Percentiles rank a stretch among this genome's conserved stretches.
Conservation (phyloP, 2,113 vertebrate genomes). For the Hystrix cristata region DNA sequence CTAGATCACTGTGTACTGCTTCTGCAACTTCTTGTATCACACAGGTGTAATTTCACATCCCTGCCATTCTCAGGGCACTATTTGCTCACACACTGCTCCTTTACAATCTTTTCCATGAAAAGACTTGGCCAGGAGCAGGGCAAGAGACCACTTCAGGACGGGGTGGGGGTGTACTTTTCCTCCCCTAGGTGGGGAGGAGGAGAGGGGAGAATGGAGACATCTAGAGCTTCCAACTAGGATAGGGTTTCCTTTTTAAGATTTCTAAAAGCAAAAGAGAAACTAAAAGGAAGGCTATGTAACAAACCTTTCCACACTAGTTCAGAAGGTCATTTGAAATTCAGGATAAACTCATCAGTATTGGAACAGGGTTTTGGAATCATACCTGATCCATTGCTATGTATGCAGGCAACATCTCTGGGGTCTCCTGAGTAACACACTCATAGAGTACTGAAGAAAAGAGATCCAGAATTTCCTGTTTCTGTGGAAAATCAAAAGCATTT, state of each 20-base stretch:
- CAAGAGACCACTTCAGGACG: neutral
- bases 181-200: neutral
- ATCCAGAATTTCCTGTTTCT: constrained; percentile 95
- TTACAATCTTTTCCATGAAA: neutral
- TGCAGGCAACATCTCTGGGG: constrained; percentile 97
- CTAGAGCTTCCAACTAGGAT: neutral
- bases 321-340: neutral
- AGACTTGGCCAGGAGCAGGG: neutral
- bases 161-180: neutral
- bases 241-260: neutral
- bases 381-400: constrained; percentile 99
- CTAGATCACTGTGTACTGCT: neutral
- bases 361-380: constrained; percentile 45
- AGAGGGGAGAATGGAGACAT: neutral
- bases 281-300: neutral
- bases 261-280: constrained; percentile 51
- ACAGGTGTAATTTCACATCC: neutral
- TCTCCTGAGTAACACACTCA: constrained; percentile 98
- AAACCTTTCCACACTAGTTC: neutral
- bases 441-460: constrained; percentile 97
- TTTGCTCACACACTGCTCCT: neutral
- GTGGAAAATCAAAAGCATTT: constrained; percentile 68
- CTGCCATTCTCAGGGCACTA: neutral
- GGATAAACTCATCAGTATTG: neutral
- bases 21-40: neutral